A percentile compares a stretch with the other conserved stretches of the same genome.
Conservation (phyloP, 2,113 vertebrate species). For the Trogon melanurus region DNA sequence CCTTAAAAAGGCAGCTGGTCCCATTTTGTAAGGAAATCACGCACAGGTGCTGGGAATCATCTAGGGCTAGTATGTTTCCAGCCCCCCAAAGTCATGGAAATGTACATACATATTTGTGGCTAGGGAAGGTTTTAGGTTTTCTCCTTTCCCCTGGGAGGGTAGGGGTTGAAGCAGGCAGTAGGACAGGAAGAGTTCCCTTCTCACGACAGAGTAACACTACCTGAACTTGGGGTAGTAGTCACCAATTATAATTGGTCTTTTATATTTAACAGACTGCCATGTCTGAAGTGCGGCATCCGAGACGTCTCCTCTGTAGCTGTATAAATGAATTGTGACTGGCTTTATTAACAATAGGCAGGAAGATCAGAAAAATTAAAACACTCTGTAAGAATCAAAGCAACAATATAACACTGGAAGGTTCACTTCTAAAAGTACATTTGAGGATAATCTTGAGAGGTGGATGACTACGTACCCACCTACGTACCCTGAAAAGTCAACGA, state of each 20-base stretch:
- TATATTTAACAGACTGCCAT: not conserved
- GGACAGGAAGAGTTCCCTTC: not conserved
- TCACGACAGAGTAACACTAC: not conserved
- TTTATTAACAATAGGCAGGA: not conserved
- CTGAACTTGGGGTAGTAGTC: not conserved
- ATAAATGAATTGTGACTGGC: not conserved
- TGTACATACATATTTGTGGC: not conserved
- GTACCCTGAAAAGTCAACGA: not conserved
- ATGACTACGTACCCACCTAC: not conserved
- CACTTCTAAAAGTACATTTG: not conserved
- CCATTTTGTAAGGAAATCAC: constrained; percentile 12
- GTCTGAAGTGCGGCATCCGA: not conserved
- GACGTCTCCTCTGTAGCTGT: not conserved
- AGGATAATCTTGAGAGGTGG: not conserved
- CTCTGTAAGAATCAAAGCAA: not conserved
- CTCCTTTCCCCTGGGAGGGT: not conserved
- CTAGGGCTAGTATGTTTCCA: not conserved
- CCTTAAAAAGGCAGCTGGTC: constrained; percentile 39
- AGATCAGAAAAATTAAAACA: not conserved
- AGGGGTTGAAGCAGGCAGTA: not conserved
- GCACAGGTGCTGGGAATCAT: constrained; percentile 3
- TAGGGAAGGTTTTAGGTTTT: not conserved
- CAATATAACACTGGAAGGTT: not conserved
- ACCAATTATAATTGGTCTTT: not conserved
- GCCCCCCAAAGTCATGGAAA: not conserved